Evolutionary conservation across 2,797 vertebrate species (phyloP).

Genomic region (Diplodus sargus): DNA sequence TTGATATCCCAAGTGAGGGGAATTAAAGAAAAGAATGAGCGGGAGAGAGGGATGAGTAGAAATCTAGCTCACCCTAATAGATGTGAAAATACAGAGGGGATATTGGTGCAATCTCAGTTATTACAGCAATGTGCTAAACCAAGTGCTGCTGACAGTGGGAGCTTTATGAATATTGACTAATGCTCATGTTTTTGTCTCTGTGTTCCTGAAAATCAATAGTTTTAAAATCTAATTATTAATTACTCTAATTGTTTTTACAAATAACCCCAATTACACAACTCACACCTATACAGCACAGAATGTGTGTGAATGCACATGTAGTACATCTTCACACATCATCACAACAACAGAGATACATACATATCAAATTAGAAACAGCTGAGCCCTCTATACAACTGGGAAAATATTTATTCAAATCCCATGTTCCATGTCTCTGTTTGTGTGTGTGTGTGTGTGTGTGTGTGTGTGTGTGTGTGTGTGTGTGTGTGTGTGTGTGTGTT

Average conservation of each 20-base stretch:
- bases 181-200: not conserved
- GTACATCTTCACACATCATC: not conserved
- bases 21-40: not conserved
- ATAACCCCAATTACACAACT: conserved; percentile 8
- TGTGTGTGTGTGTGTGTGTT: not conserved
- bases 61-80: not conserved
- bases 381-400: not conserved
- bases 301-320: not conserved
- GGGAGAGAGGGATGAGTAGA: not conserved
- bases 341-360: not conserved
- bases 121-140: conserved; percentile 16
- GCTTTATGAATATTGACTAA: conserved; percentile 4
- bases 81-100: conserved; percentile 4
- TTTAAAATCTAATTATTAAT: conserved; percentile 11
- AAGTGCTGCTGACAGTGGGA: not conserved
- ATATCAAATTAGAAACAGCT: not conserved
- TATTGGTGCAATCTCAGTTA: not conserved
- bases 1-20: conserved; percentile 8
- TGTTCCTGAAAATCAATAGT: conserved; percentile 13
- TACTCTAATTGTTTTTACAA: not conserved
- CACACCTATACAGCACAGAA: not conserved
- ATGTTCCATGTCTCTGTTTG: conserved; percentile 1
- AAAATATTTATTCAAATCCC: conserved; percentile 5
- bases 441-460: not conserved
- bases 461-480: not conserved